Base-by-base conservation (phyloP, 2,888 invertebrate species). In the Labia minor region DNA sequence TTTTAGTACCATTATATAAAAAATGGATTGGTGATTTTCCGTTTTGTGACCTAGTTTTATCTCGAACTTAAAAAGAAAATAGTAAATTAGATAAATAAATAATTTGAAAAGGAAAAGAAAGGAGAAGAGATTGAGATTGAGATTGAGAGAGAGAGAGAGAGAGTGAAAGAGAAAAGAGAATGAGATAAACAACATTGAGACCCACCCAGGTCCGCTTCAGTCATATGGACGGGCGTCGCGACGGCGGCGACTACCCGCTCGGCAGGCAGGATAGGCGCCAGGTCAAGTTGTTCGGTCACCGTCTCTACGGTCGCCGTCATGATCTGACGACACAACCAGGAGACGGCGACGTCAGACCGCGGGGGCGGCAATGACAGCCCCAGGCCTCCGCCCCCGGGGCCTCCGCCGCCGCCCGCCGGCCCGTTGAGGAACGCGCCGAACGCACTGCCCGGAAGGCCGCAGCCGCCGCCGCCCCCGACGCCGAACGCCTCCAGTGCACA, bases 231-330 rank as follows among this genome's bases (percentile, higher is more conserved):
- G 3, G 93, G 90, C 73, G 90, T 85, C 8, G 94, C 93, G 26
- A 91, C 89, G 21, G 90, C 92, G 37, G 89, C 85, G 70, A 89
- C 85, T 62, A 86, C 83, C 74, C 83, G 82, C 74, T 86, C 90
- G 1, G 87, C 82, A 64, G 95, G 92, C 74, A 95, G 85, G 61
- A 91, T 87, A 61, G 90, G 89, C 61, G 92, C 90, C 75, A 94
- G 84, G 77, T 95, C 95, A 74, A 95, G 81, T 77, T 93, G 90
- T 77, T 93, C 93, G 69, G 90, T 89, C 71, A 94, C 92, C 37
- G 93, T 94, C 81, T 94, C 92, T 74, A 94, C 93, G n/a, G 93
- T 93, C 20, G 94, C 94, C 72, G 94, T 93, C 90, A 93, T 91
- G 75, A 93, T 92, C 92, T 92, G 82, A 76, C 79, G 79, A 75